Conservation (phyloP, 1,140 invertebrate species). For the Drosophila cardini region DNA sequence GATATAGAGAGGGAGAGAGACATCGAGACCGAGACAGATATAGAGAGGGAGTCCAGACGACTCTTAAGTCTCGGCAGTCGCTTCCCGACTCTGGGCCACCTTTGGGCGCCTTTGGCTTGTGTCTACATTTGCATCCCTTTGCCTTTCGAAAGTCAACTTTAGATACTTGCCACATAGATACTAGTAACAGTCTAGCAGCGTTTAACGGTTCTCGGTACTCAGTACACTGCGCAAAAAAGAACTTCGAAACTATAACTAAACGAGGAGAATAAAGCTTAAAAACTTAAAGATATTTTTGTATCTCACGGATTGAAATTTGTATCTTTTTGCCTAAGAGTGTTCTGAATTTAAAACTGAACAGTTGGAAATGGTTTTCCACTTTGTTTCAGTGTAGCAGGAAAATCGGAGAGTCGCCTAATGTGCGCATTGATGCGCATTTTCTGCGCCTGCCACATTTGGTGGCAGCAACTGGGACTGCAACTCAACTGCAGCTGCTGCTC, state of each 20-base stretch:
- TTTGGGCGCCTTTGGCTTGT: conserved; percentile 63
- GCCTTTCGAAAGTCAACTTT: conserved; percentile 70
- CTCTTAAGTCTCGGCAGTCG: not conserved
- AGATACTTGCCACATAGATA: conserved; percentile 28
- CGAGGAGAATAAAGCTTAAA: no score
- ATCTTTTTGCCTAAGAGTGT: no score
- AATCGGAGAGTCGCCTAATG: conserved; percentile 53
- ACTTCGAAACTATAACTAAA: no score
- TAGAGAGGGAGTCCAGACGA: not conserved
- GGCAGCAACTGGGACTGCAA: conserved; percentile 2
- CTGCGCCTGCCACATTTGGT: conserved; percentile 28
- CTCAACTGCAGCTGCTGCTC: conserved; percentile 3
- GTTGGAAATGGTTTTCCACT: no score
- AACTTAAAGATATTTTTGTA: no score
- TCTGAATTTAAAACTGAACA: no score
- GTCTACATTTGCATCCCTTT: conserved; percentile 82
- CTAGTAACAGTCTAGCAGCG: conserved; percentile 37
- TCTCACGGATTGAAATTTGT: no score
- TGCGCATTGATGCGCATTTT: conserved; percentile 73
- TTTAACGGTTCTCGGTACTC: conserved; percentile 67
- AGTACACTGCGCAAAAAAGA: not conserved
- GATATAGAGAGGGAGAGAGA: not conserved
- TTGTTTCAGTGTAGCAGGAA: not conserved
- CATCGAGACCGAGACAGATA: not conserved
- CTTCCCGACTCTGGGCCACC: conserved; percentile 21